Percentiles rank a stretch among this genome's conserved stretches.
Evolutionary conservation across 2,113 vertebrate genomes (phyloP).

Genomic region (Octodon degus): DNA sequence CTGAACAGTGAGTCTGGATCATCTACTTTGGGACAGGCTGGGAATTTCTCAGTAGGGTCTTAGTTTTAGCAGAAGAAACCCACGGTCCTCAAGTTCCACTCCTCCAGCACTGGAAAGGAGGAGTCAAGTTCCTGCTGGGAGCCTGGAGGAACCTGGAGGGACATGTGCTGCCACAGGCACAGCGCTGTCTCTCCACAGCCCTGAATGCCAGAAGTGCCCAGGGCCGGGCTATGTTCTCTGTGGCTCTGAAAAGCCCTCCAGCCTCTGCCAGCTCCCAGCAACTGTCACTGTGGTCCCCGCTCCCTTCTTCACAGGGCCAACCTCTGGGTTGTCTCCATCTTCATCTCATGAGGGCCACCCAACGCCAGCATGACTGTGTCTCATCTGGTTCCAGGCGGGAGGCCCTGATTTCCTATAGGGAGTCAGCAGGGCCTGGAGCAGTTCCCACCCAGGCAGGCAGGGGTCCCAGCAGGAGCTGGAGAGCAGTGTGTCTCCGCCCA

Average conservation of each 20-base stretch:
- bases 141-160: too few relatives aligned
- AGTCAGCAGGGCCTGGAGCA: neutral
- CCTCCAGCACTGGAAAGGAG: neutral
- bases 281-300: neutral
- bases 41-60: neutral
- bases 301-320: neutral
- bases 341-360: neutral
- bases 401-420: neutral
- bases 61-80: neutral
- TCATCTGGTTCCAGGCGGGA: neutral
- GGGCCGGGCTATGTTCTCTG: neutral
- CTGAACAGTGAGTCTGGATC: neutral
- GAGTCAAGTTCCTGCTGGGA: neutral
- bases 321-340: neutral
- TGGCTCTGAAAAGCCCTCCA: neutral
- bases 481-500: neutral
- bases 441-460: neutral
- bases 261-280: neutral
- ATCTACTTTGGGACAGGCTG: neutral
- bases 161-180: neutral
- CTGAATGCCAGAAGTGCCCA: neutral
- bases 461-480: neutral
- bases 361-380: neutral
- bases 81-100: neutral
- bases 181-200: neutral